phyloP scores from a whole-genome alignment of 1,140 invertebrate species.

The Scylla paramamosain region DNA sequence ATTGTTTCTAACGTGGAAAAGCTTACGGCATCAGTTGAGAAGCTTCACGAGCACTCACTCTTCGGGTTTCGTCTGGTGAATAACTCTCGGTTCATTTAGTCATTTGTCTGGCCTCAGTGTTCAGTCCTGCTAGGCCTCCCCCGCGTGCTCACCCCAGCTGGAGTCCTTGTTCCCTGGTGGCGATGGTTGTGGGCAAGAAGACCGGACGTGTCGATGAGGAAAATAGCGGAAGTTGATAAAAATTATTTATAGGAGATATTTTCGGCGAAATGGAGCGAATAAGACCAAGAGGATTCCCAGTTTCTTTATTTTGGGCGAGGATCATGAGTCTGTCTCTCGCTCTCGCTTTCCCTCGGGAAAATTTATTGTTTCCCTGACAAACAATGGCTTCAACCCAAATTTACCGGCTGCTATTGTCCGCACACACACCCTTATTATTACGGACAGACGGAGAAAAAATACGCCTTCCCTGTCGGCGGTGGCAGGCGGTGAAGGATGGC shows the following conservation, averaged over 20 bases:
- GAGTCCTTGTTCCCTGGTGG: not conserved
- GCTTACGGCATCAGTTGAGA: too few species aligned
- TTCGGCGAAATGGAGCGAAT: slow-evolving; percentile 36
- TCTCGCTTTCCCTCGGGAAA: not conserved
- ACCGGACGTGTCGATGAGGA: not conserved
- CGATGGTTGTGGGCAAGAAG: not conserved
- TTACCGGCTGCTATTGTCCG: not conserved
- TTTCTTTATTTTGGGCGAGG: slow-evolving; percentile 43
- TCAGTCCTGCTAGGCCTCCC: too few species aligned
- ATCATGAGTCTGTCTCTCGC: not conserved
- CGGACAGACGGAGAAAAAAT: not conserved
- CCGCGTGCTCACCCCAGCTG: too few species aligned
- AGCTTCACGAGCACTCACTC: too few species aligned
- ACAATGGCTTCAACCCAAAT: not conserved
- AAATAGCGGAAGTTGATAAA: slow-evolving; percentile 18
- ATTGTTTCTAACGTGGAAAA: too few species aligned
- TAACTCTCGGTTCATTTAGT: too few species aligned
- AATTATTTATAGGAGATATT: slow-evolving; percentile 49
- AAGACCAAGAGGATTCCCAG: slow-evolving; percentile 35
- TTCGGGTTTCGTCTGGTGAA: too few species aligned
- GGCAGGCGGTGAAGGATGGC: not conserved
- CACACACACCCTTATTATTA: not conserved
- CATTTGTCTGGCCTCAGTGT: too few species aligned
- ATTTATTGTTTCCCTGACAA: slow-evolving; percentile 37
- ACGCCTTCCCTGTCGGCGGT: not conserved